Conservation (phyloP, 2,797 vertebrate genomes). For the Ceyx erithaca region DNA sequence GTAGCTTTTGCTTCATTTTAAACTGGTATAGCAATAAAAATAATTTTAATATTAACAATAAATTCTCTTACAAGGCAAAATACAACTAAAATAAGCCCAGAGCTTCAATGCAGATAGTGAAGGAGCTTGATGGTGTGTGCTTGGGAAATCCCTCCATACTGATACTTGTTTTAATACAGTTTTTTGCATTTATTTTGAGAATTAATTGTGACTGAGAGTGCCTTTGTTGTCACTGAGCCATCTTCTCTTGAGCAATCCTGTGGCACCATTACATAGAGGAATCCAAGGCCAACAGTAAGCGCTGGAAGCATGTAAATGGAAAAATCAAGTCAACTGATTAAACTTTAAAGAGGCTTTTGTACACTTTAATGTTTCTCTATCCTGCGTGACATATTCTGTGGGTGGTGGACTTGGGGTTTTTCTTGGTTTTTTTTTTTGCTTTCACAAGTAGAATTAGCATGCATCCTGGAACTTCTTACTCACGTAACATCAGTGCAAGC, state of each 20-base stretch:
- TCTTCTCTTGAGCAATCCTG: slow-evolving; percentile 30
- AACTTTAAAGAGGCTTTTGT: slow-evolving; percentile 49
- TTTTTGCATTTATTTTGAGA: slow-evolving; percentile 37
- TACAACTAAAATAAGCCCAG: not conserved
- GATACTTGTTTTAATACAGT: not conserved
- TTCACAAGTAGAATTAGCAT: slow-evolving; percentile 24
- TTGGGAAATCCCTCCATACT: not conserved
- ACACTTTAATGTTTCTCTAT: slow-evolving; percentile 6
- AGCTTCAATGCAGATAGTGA: not conserved
- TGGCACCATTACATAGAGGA: slow-evolving; percentile 31
- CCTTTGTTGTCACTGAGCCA: slow-evolving; percentile 42
- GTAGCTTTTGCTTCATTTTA: not conserved
- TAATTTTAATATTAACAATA: not conserved
- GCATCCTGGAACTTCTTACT: slow-evolving; percentile 13
- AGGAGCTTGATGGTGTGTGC: not conserved
- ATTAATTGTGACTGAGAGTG: slow-evolving; percentile 1
- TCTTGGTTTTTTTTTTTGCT: not conserved
- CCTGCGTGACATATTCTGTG: slow-evolving; percentile 9
- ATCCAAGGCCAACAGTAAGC: slow-evolving; percentile 46
- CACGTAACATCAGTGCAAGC: not conserved
- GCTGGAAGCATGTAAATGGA: slow-evolving; percentile 43
- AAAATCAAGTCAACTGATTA: slow-evolving; percentile 61
- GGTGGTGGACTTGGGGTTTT: not conserved
- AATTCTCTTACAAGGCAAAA: not conserved
- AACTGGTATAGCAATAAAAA: not conserved